phyloP scores from a whole-genome alignment of 2,797 vertebrate species.

The Nannoperca obscura region DNA sequence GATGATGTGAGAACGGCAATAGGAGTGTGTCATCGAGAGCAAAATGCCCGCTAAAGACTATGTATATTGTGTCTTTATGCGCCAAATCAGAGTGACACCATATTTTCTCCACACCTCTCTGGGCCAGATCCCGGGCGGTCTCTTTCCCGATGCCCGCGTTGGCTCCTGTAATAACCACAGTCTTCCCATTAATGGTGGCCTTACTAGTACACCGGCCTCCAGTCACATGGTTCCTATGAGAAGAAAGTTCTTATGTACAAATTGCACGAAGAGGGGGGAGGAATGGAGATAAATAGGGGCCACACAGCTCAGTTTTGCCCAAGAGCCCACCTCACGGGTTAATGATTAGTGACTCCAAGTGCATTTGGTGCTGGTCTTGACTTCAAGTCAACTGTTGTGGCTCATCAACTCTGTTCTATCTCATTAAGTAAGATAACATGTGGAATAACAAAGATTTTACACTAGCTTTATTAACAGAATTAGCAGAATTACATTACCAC shows the following conservation, averaged over 20 bases:
- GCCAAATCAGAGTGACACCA: background rate
- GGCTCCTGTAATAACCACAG: slow-evolving; percentile 90
- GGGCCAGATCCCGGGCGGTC: slow-evolving; percentile 88
- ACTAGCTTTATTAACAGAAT: background rate
- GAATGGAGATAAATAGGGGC: background rate
- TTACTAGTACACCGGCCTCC: slow-evolving; percentile 89
- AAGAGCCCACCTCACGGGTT: background rate
- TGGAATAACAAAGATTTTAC: background rate
- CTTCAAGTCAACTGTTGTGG: too few species aligned
- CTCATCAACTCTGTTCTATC: background rate
- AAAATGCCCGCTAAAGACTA: background rate
- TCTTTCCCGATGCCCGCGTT: slow-evolving; percentile 91
- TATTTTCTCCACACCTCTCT: slow-evolving; percentile 82
- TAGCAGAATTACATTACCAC: slow-evolving; percentile 4
- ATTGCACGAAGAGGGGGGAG: background rate
- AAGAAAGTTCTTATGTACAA: background rate
- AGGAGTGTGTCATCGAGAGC: background rate
- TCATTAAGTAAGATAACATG: background rate
- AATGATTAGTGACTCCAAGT: background rate
- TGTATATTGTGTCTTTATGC: background rate
- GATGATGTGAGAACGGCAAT: slow-evolving; percentile 13
- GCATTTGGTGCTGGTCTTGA: background rate
- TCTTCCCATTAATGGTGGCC: slow-evolving; percentile 87
- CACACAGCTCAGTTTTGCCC: background rate
- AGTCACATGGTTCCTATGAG: slow-evolving; percentile 83